A percentile compares a stretch with the other conserved stretches of the same genome.
Conservation (phyloP, 2,113 vertebrate species). For the Dasyornis broadbenti region DNA sequence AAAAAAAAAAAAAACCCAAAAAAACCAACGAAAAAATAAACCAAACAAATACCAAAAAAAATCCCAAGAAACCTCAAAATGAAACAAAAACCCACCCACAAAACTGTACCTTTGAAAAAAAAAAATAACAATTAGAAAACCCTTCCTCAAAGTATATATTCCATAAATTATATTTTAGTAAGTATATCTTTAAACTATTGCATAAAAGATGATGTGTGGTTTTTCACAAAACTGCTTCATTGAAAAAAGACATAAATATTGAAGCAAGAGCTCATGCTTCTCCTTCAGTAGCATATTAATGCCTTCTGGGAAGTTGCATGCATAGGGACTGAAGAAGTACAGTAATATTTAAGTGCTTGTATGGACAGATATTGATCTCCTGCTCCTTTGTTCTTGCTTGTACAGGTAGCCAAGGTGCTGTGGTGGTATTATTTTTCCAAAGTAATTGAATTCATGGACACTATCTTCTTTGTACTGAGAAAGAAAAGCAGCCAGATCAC, state of each 20-base stretch:
- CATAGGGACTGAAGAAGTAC: background rate
- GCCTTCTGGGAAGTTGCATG: background rate
- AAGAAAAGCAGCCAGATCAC: slow-evolving; percentile 87
- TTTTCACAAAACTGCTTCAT: background rate
- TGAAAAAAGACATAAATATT: background rate
- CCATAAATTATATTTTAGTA: background rate
- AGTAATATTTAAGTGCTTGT: background rate
- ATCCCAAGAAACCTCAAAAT: background rate
- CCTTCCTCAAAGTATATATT: background rate
- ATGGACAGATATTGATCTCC: background rate
- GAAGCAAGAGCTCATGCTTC: background rate
- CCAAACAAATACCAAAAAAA: background rate
- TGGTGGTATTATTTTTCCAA: slow-evolving; percentile 95
- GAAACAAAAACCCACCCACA: background rate
- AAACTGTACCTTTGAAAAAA: background rate
- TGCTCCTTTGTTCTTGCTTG: background rate
- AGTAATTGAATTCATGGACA: slow-evolving; percentile 86
- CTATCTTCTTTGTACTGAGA: slow-evolving; percentile 86
- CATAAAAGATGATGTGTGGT: rapidly evolving
- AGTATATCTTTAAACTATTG: background rate
- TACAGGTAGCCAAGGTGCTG: slow-evolving; percentile 83
- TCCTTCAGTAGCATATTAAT: background rate
- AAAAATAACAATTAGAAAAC: background rate
- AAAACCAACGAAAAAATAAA: background rate
- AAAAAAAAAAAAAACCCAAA: background rate